Conservation (phyloP, 2,797 vertebrate species). For the Poliocrania exsul region DNA sequence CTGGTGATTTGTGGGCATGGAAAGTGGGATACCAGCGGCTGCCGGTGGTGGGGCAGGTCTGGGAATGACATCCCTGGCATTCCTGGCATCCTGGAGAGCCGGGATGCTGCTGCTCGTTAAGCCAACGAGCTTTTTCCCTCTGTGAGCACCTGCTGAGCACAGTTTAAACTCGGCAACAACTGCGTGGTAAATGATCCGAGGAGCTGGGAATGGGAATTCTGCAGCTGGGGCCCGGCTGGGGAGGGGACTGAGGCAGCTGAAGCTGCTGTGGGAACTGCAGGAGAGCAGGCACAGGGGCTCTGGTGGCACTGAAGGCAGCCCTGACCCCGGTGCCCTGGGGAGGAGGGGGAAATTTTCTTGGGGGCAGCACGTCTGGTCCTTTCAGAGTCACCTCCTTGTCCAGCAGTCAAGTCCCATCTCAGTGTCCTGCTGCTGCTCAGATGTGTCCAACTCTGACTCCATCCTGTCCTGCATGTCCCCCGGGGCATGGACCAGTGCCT, state of each 20-base stretch:
- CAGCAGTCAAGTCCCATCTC: rapidly evolving
- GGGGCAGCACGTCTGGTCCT: not conserved
- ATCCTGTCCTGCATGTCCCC: not conserved
- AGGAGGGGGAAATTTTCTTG: not conserved
- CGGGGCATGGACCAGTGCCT: rapidly evolving
- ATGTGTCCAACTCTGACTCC: rapidly evolving
- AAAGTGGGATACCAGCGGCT: not conserved
- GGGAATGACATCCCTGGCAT: not conserved
- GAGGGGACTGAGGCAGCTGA: not conserved
- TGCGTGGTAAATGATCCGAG: not conserved
- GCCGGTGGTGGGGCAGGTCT: not conserved
- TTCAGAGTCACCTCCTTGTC: not conserved
- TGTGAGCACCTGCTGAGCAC: not conserved
- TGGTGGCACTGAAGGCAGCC: rapidly evolving
- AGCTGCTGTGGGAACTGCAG: not conserved
- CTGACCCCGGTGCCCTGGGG: rapidly evolving
- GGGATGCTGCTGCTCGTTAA: not conserved
- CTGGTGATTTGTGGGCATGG: not conserved
- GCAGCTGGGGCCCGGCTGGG: not conserved
- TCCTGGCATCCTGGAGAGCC: rapidly evolving
- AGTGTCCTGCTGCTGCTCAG: not conserved
- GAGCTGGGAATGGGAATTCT: not conserved
- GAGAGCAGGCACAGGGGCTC: not conserved
- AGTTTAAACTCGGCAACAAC: not conserved
- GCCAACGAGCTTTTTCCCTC: not conserved